Evolutionary conservation across 2,797 vertebrate species (phyloP).

Genomic region (Linurgus olivaceus): DNA sequence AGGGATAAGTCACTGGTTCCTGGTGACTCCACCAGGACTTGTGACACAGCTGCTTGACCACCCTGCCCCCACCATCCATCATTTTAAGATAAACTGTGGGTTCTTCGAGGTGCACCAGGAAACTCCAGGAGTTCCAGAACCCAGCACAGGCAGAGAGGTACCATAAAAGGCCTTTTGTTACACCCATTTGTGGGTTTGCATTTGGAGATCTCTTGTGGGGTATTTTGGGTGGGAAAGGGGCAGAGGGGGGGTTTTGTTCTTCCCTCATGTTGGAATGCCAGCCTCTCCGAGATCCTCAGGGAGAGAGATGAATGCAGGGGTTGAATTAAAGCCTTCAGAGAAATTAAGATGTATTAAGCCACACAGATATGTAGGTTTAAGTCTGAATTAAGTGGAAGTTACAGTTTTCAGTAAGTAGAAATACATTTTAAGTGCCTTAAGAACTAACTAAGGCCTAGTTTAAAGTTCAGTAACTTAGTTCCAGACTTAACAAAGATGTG

Average conservation of each 20-base stretch:
- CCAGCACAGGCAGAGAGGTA: fast-evolving
- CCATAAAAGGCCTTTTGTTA: fast-evolving
- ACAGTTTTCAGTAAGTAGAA: background rate
- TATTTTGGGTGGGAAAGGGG: background rate
- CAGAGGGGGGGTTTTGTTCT: too few relatives aligned
- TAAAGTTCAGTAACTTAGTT: background rate
- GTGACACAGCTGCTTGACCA: background rate
- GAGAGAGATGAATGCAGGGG: background rate
- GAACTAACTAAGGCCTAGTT: background rate
- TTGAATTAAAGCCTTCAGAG: background rate
- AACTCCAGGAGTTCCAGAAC: background rate
- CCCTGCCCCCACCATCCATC: fast-evolving
- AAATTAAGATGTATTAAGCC: background rate
- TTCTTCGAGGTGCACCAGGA: fast-evolving
- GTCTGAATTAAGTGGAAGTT: background rate
- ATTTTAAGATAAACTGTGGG: fast-evolving
- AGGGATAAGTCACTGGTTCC: fast-evolving
- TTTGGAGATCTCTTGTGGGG: background rate
- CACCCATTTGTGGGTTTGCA: too few relatives aligned
- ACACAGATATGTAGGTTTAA: background rate
- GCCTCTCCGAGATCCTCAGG: background rate
- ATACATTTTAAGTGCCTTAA: background rate
- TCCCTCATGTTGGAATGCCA: background rate
- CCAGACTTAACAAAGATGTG: background rate
- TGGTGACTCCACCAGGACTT: fast-evolving